Conservation (phyloP, 2,797 vertebrate species). For the Chaenodraco wilsoni region DNA sequence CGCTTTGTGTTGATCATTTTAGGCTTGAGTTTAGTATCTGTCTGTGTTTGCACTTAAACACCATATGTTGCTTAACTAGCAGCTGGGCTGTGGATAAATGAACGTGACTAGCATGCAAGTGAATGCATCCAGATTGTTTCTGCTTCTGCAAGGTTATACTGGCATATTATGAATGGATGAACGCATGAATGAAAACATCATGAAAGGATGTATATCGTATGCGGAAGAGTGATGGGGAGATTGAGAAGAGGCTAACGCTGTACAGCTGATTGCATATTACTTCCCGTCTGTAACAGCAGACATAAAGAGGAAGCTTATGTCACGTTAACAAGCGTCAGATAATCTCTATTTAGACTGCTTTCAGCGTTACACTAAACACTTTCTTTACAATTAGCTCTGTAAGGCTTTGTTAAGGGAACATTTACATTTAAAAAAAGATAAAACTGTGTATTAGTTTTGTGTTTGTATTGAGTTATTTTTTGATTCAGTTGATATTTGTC, state of each 20-base stretch:
- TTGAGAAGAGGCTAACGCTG: neutral
- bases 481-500: neutral
- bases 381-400: neutral
- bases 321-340: neutral
- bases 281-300: neutral
- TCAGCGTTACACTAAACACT: neutral
- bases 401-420: neutral
- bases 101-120: constrained; percentile 41
- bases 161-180: constrained; percentile 42
- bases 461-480: neutral
- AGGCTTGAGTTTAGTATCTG: neutral
- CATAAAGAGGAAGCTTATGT: neutral
- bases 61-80: constrained; percentile 53
- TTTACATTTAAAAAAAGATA: constrained; percentile 2
- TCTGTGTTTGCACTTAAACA: constrained; percentile 2
- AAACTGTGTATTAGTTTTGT: neutral
- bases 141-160: constrained; percentile 43
- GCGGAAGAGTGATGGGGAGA: neutral
- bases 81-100: constrained; percentile 51
- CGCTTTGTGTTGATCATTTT: constrained; percentile 10
- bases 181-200: constrained; percentile 35
- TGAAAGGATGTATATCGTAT: constrained; percentile 16
- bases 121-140: constrained; percentile 63
- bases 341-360: neutral
- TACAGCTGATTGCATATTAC: neutral